Conservation (phyloP, 23 tunicate genomes). For the Styela plicata region DNA sequence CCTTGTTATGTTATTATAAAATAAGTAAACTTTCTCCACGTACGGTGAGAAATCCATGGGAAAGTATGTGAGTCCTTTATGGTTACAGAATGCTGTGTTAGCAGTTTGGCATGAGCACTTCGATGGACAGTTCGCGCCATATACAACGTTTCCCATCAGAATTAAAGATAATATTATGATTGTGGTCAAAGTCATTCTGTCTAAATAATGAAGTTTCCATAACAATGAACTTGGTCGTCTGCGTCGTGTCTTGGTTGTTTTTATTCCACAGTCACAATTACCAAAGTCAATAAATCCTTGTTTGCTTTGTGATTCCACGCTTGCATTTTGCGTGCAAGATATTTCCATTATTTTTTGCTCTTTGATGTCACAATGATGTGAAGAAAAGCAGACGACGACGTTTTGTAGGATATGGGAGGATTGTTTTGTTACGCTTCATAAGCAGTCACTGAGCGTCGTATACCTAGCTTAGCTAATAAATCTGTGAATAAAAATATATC, state of each 20-base stretch:
- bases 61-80: constrained; percentile 31
- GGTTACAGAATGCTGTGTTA: constrained; percentile 47
- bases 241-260: neutral
- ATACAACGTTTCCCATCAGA: neutral
- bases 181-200: neutral
- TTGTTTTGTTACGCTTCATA: neutral
- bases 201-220: neutral
- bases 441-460: neutral
- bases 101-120: constrained; percentile 7
- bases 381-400: neutral
- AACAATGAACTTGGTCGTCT: neutral
- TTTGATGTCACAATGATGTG: neutral
- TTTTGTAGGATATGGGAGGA: neutral
- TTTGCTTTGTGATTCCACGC: neutral
- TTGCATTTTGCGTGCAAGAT: constrained; percentile 11
- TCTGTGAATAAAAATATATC: too few species aligned
- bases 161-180: too few species aligned
- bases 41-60: constrained; percentile 42
- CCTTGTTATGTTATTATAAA: constrained; percentile 57
- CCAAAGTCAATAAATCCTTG: neutral
- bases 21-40: constrained; percentile 44
- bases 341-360: constrained; percentile 12
- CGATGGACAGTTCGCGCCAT: constrained; percentile 6
- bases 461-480: too few species aligned
- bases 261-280: neutral